phyloP scores from a whole-genome alignment of 2,797 vertebrate genomes.

The Remorina albescens region DNA sequence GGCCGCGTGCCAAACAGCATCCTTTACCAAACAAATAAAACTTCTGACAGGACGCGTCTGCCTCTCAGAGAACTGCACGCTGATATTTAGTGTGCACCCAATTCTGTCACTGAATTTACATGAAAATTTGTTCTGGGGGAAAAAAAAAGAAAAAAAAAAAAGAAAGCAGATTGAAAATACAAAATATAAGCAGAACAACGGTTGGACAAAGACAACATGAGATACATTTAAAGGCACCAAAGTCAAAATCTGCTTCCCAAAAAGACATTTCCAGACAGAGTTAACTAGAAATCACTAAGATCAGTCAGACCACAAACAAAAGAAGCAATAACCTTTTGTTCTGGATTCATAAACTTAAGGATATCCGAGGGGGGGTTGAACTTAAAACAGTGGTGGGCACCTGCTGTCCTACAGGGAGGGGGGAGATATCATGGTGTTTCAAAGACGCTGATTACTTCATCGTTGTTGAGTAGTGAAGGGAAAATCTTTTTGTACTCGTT shows the following conservation, averaged over 20 bases:
- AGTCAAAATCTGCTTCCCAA: neutral
- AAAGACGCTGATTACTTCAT: no score
- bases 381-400: neutral
- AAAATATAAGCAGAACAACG: neutral
- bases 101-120: conserved; percentile 5
- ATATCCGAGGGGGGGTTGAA: neutral
- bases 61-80: conserved; percentile 38
- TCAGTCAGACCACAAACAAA: neutral
- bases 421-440: neutral
- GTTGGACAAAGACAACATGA: neutral
- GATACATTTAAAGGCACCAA: neutral
- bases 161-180: neutral
- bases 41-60: conserved; percentile 54
- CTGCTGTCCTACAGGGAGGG: neutral
- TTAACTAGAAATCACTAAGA: neutral
- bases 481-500: no score
- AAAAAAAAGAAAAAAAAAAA: no score
- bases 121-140: no score
- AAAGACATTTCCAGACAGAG: neutral
- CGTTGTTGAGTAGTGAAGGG: no score
- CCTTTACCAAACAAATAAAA: conserved; percentile 65
- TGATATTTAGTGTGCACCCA: neutral
- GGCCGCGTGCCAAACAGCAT: conserved; percentile 60
- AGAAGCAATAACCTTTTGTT: neutral
- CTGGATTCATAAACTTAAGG: neutral